These are phyloP conservation scores for Caerostris extrusa DNA, from an alignment of 1,140 invertebrate genomes.

Conservation along the genomic window DNA sequence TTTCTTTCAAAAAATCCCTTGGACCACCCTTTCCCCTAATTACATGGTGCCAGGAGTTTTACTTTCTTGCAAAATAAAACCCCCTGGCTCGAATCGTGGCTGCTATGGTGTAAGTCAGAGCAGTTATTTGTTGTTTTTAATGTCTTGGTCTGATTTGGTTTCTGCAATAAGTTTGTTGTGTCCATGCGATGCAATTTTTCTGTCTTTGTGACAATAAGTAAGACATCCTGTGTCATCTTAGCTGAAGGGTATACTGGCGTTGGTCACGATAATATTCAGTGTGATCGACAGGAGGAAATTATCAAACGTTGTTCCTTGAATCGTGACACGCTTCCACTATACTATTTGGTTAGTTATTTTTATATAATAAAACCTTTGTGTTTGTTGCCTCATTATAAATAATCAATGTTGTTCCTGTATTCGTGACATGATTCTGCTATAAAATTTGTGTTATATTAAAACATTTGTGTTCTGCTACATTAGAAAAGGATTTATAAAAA, in stretches of 20 bases:
- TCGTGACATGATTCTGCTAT: too few relatives aligned
- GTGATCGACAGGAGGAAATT: conserved; percentile 1
- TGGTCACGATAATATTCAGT: background rate
- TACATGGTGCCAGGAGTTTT: conserved; percentile 54
- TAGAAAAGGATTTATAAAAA: too few relatives aligned
- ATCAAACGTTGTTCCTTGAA: background rate
- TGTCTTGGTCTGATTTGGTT: background rate
- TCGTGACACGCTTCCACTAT: background rate
- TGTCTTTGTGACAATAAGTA: background rate
- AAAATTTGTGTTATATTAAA: too few relatives aligned
- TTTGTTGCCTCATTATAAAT: too few relatives aligned
- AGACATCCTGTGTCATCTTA: background rate
- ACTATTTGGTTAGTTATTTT: background rate
- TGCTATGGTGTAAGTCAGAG: background rate
- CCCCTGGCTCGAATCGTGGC: background rate
- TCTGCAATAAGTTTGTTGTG: background rate
- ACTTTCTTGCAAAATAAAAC: conserved; percentile 61
- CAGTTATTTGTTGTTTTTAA: background rate
- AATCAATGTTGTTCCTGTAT: too few relatives aligned
- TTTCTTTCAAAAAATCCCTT: conserved; percentile 66
- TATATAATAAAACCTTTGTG: background rate
- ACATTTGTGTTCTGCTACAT: too few relatives aligned
- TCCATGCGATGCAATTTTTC: background rate
- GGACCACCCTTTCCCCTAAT: conserved; percentile 23
- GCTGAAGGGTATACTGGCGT: background rate